These are phyloP conservation scores for Sterrhoptilus dennistouni DNA, from an alignment of 2,113 vertebrate species.

Conservation along the genomic window DNA sequence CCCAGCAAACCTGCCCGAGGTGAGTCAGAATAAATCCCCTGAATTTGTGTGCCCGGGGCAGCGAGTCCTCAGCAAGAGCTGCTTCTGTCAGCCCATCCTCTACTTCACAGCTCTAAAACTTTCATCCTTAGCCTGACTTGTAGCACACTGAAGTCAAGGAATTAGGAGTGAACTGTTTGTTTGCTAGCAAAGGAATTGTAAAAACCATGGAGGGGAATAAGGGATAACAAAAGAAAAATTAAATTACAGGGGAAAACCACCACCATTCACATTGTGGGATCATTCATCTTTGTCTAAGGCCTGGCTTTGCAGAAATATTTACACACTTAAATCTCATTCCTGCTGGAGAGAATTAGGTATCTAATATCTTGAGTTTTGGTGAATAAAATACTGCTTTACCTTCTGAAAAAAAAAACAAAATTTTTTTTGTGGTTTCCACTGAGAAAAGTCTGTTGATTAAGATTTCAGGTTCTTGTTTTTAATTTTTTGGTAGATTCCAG, in stretches of 20 bases:
- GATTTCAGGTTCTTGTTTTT: background rate
- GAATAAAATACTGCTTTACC: background rate
- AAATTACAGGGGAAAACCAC: background rate
- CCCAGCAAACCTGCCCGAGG: background rate
- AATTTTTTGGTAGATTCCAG: background rate
- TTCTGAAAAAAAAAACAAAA: background rate
- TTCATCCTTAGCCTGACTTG: background rate
- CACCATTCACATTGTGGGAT: background rate
- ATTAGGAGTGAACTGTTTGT: background rate
- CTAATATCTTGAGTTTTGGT: background rate
- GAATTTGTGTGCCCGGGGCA: rapidly evolving
- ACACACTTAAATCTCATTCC: background rate
- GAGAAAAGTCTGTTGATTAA: background rate
- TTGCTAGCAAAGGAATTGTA: background rate
- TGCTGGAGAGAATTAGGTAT: background rate
- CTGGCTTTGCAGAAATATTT: background rate
- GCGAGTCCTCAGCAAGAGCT: background rate
- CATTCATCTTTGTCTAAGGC: background rate
- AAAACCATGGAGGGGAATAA: background rate
- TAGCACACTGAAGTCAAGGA: background rate
- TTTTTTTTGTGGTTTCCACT: background rate
- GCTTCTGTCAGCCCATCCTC: background rate
- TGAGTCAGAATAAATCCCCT: background rate
- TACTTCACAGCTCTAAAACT: background rate
- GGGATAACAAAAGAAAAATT: background rate